Percentiles rank a stretch among this genome's conserved stretches.
These are phyloP conservation scores for Tanypteryx hageni DNA, from an alignment of 2,888 invertebrate genomes.

Conservation along the genomic window DNA sequence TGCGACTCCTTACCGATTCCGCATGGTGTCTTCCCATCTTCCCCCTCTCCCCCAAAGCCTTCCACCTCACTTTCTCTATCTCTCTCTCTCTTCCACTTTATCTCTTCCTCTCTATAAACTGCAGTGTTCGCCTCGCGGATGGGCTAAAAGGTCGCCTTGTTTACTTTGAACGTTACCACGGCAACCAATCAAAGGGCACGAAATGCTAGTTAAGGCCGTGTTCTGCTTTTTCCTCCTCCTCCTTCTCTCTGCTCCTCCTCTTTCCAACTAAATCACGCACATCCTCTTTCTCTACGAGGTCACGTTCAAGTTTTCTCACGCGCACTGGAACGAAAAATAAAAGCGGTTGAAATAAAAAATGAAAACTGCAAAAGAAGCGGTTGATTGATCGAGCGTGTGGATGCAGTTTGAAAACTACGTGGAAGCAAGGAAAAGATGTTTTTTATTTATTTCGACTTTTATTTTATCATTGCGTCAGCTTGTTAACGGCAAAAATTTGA, in stretches of 20 bases:
- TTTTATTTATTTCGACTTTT: too few species aligned
- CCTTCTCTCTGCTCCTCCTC: background rate
- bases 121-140: constrained; percentile 40
- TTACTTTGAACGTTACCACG: constrained; percentile 64
- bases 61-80: background rate
- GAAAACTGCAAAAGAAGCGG: too few species aligned
- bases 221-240: constrained; percentile 32
- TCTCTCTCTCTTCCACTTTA: background rate
- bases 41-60: background rate
- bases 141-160: constrained; percentile 46
- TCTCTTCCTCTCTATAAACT: background rate
- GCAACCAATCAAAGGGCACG: constrained; percentile 65
- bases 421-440: too few species aligned
- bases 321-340: background rate
- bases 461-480: too few species aligned
- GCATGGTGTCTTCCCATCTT: background rate
- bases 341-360: too few species aligned
- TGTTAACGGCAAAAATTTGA: too few species aligned
- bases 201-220: constrained; percentile 60
- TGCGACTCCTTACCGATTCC: background rate
- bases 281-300: background rate
- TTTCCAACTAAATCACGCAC: constrained; percentile 39
- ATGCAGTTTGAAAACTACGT: too few species aligned
- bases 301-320: constrained; percentile 22
- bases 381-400: too few species aligned